Evolutionary conservation across 2,797 vertebrate genomes (phyloP), one percentile per base, ranked within the genome.

Genomic region (Sternotherus odoratus): DNA sequence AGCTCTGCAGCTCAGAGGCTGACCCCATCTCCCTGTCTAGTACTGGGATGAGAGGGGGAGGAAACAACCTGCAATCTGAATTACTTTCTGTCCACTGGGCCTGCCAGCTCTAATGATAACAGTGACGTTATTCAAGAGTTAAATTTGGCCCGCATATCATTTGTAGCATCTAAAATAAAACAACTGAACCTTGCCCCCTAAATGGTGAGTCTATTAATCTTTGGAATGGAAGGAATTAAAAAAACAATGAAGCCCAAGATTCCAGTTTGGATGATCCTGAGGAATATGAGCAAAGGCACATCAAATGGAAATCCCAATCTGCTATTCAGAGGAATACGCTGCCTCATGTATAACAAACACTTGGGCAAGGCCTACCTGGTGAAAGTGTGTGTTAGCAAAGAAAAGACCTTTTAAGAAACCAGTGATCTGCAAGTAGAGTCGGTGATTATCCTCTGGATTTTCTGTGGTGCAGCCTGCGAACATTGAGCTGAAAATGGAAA

Each of bases 321-420:
- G 72, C 57, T 28, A 46, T 28, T 17, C 57, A 85, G 19, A 87
- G 60, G 87, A 92, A 79, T 49, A 83, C 1, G n/a, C 1, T 66
- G 10, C 2, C 87, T 54, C 60, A 92, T 54, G 51, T 75, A 0
- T n/a, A 91, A 81, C 15, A 60, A 90, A 79, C 57, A n/a, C 51
- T 72, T 94, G 91, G 75, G 57, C 74, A 95, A 96, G 39, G 49
- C 97, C 93, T 96, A 98, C 98, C 98, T 98, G 94, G 85, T 90
- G 95, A 78, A 95, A 19, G 28, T 91, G 93, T 15, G 86, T 75
- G 54, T 97, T 94, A 77, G 85, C 56, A 63, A 95, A 97, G 95
- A 95, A 96, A 66, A 98, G 85, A 56, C 82, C 88, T 90, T 97
- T 97, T 53, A 98, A 96, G 93, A 98, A 98, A 49, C 94, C 78